Evolutionary conservation across 2,888 invertebrate species (phyloP), one percentile per base, ranked within the genome.

Genomic region (Drosophila neonasuta): DNA sequence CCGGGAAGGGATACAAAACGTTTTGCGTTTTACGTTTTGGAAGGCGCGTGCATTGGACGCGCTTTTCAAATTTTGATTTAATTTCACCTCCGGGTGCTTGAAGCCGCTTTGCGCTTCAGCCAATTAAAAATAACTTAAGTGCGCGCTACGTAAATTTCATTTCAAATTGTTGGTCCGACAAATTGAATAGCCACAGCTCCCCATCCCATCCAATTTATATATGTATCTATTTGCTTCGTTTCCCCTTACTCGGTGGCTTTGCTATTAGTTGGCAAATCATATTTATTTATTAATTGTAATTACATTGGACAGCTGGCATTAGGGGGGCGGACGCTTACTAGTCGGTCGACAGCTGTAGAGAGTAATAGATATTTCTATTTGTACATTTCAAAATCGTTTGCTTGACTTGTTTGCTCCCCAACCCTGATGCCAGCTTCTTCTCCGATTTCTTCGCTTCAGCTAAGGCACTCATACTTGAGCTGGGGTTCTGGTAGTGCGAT

Each of bases 251-350:
- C 45, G 50, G 61, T 45, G 63, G 67, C 55, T 50, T 61, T 67
- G 24, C 67, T 65, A 67, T 73, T 72, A 69, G 69, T 69, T 56
- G 58, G 45, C 61, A 79, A 83, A 83, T 86, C 80, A 77, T 77
- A 86, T 83, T 83, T 80, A 83, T 86, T 86, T 83, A 86, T 86
- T 86, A 86, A 75, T 77, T 80, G 62, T 79, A 83, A 83, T 86
- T 83, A 77, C 80, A 77, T 83, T 80, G 62, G 64, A 52, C 77
- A 77, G 69, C 68, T 66, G 63, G 66, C 56, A 66, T 41, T 6
- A 24, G 24, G 24, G 34, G 32, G 50, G 51, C 13, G 42, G 30
- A 24, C 24, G 24, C 0, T 29, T 13, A 45, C 49, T 36, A 34
- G 34, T 34, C 36, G 6, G n/a, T 11, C 39, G 50, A 32, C 34